Evolutionary conservation across 2,797 vertebrate species (phyloP).

Genomic region (Rhynchonycteris naso): DNA sequence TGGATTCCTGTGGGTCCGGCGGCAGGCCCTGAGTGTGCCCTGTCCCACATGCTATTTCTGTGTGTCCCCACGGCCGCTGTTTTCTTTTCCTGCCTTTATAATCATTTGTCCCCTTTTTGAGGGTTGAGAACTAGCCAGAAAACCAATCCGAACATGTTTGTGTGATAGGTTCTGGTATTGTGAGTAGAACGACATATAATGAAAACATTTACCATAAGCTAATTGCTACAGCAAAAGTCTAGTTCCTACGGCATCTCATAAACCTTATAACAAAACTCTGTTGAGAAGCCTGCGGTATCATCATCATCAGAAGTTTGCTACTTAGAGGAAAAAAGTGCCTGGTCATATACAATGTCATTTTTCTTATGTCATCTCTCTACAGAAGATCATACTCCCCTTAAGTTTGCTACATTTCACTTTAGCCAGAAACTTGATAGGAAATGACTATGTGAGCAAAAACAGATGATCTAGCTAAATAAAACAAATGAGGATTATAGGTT

Average conservation of each 20-base stretch:
- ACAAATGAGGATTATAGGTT: background rate
- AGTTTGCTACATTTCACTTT: background rate
- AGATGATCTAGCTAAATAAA: background rate
- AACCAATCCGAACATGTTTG: background rate
- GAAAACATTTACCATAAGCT: background rate
- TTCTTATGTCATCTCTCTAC: background rate
- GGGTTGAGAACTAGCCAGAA: background rate
- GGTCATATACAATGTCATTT: rapidly evolving
- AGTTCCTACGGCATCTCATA: background rate
- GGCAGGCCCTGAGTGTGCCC: rapidly evolving
- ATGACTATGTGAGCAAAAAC: background rate
- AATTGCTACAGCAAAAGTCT: background rate
- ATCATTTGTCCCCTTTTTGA: background rate
- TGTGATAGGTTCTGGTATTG: background rate
- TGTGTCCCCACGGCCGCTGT: background rate
- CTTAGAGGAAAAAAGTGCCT: background rate
- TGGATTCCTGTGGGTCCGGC: rapidly evolving
- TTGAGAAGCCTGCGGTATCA: too few species aligned
- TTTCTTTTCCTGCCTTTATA: background rate
- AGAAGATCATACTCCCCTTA: background rate
- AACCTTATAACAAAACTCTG: too few species aligned
- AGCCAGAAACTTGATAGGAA: slow-evolving; percentile 28
- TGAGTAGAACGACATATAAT: background rate
- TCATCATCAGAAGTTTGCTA: background rate
- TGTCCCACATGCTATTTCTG: rapidly evolving